A percentile compares a stretch with the other conserved stretches of the same genome.
phyloP scores from a whole-genome alignment of 2,797 vertebrate genomes.

The Sebastes itinus region DNA sequence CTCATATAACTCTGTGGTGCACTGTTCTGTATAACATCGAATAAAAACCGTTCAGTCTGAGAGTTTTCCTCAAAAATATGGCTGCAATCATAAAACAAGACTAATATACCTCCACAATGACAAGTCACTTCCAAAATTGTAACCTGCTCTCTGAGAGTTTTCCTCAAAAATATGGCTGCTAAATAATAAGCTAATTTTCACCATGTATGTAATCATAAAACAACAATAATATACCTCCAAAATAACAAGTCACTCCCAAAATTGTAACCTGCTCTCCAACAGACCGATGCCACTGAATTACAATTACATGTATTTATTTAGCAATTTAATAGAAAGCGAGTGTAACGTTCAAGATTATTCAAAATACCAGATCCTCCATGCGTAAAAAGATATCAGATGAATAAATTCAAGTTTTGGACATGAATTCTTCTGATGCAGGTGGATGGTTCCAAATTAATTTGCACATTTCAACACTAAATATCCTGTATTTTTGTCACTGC shows the following conservation, averaged over 20 bases:
- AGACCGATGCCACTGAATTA: not conserved
- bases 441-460: not conserved
- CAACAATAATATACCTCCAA: not conserved
- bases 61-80: not conserved
- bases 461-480: not conserved
- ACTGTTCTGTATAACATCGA: not conserved
- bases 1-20: not conserved
- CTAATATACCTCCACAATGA: not conserved
- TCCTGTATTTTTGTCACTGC: not conserved
- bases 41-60: not conserved
- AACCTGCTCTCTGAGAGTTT: no score
- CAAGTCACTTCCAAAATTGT: not conserved
- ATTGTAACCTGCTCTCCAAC: not conserved
- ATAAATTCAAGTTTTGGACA: not conserved
- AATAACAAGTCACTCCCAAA: not conserved
- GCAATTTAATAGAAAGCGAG: not conserved
- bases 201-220: not conserved
- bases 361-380: not conserved
- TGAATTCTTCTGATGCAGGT: not conserved
- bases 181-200: not conserved
- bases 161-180: not conserved
- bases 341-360: not conserved
- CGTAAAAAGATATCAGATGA: not conserved
- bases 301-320: no score
- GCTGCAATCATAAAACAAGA: not conserved